Conservation (phyloP, 37 sponge, comb jelly and placozoan genomes). For the Petrosia ficiformis region DNA sequence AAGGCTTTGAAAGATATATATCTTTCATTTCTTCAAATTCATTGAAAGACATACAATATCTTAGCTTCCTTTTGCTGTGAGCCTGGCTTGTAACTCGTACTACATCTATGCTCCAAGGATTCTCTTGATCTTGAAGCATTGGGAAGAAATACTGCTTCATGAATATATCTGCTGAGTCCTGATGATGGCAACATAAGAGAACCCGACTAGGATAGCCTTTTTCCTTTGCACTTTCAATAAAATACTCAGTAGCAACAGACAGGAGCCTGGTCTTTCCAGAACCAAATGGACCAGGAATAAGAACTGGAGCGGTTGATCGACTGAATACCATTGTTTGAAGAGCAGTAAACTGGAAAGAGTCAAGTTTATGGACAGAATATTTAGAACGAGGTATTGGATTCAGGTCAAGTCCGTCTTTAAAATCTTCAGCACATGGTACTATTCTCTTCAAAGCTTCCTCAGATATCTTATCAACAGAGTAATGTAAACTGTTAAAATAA, state of each 20-base stretch:
- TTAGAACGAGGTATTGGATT: not conserved
- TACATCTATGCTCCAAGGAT: not conserved
- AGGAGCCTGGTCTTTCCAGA: constrained; percentile 64
- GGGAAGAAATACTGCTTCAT: constrained; percentile 49
- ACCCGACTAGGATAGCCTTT: constrained; percentile 3
- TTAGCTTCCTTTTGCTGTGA: not conserved
- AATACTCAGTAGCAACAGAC: constrained; percentile 50
- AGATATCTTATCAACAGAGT: not conserved
- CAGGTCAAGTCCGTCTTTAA: not conserved
- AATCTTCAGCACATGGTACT: not conserved
- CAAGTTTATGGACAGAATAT: not conserved
- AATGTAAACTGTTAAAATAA: constrained; percentile 47
- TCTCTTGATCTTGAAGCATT: not conserved
- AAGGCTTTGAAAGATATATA: not conserved
- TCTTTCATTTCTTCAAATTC: not conserved
- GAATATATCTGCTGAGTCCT: constrained; percentile 58
- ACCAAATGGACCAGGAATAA: constrained; percentile 76
- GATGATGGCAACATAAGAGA: constrained; percentile 61
- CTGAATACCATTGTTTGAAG: constrained; percentile 16
- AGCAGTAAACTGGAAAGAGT: constrained; percentile 12
- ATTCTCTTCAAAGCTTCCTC: not conserved
- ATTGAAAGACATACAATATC: not conserved
- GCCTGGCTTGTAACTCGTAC: not conserved
- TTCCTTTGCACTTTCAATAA: constrained; percentile 12
- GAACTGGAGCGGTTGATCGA: constrained; percentile 16